These are phyloP conservation scores for Amazona guildingii DNA, from an alignment of 2,113 vertebrate genomes.

Conservation along the genomic window DNA sequence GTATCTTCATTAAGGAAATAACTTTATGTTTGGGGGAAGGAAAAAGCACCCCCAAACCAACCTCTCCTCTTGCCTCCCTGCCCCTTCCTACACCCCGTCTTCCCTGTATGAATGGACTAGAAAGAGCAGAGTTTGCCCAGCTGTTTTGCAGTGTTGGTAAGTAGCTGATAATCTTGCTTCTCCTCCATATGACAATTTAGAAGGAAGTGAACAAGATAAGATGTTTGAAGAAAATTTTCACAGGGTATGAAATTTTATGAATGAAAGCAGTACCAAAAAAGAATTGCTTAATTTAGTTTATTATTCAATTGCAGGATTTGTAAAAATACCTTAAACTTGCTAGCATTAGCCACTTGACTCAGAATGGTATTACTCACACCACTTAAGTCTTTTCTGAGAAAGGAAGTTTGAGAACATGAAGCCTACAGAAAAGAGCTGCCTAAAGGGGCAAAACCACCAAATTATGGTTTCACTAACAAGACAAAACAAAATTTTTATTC, in stretches of 20 bases:
- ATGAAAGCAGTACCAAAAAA: background rate
- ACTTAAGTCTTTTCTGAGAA: background rate
- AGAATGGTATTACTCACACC: background rate
- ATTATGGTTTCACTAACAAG: background rate
- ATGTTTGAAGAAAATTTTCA: background rate
- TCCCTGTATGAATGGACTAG: background rate
- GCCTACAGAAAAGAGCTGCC: background rate
- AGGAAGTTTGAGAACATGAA: background rate
- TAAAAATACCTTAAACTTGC: background rate
- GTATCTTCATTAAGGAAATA: background rate
- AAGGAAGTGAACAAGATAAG: background rate
- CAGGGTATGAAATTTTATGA: background rate
- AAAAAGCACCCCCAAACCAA: background rate
- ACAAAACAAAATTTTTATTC: background rate
- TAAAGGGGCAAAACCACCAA: background rate
- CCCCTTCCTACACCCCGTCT: background rate
- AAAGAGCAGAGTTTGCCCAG: background rate
- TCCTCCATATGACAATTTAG: background rate
- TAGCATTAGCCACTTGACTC: conserved; percentile 21
- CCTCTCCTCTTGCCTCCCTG: background rate
- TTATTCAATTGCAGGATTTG: background rate
- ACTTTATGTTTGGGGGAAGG: background rate
- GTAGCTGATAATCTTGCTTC: background rate
- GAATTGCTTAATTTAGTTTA: background rate
- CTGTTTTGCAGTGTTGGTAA: background rate